Base-by-base conservation (phyloP, 2,113 vertebrate species). In the Atractosteus spatula region DNA sequence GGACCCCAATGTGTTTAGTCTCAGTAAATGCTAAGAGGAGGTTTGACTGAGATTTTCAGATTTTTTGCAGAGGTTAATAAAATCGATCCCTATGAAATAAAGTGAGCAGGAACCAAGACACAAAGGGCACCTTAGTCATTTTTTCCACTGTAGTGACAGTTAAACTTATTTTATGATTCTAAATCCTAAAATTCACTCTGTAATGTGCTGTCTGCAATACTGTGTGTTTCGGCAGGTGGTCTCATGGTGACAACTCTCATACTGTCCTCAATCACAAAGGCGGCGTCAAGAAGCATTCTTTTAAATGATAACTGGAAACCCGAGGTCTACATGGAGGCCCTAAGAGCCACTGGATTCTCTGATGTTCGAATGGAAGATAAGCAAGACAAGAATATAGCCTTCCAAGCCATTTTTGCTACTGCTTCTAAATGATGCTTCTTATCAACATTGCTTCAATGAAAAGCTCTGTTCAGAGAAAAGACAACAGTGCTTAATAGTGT, bases 321-420 rank as follows among this genome's bases (percentile, higher is more conserved):
- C 0, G 83, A 90, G 43, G 55, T 29, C 13, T 92, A 89, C 66
- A 89, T 91, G 87, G 68, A 80, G 5, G 87, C 83, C 56, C 73
- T 92, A 62, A 75, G 57, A 42, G 83, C 81, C 43, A 78, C 81
- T 14, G 88, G 90, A 55, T 92, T 92, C 76, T 82, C 64, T 70
- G 76, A 88, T 2, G 71, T 92, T 51, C 80, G 61, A 13, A 86
- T 92, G 84, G 82, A 90, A 67, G 76, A 88, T 56, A 81, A 29
- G 41, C 66, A 62, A 7, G 54, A 83, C 13, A 63, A 74, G 44
- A 3, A 45, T 4, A 51, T 80, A 29, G 69, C 63, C 0, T 87
- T 88, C 81, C 82, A 91, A 70, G 88, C 81, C 6, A 88, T 92
- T 66, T 90, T 81, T 74, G 87, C 87, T 11, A 90, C 78, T 69